Base-by-base conservation (phyloP, 2,888 invertebrate genomes). In the Parasteatoda lunata region DNA sequence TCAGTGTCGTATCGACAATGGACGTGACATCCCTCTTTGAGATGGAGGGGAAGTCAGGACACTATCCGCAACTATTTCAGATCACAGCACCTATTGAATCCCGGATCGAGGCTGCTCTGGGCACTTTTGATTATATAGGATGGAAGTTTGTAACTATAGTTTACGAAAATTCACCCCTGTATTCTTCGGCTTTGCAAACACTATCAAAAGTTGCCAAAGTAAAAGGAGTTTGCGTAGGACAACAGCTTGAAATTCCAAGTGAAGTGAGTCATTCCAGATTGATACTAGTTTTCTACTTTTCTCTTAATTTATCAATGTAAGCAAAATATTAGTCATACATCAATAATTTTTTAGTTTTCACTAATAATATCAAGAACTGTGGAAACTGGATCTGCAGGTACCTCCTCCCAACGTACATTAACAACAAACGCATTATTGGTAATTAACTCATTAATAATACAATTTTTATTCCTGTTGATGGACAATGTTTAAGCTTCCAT, bases 1-100 rank as follows among this genome's bases (percentile, higher is more conserved):
- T 89, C n/a, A 89, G 89, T 47, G 47, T 83, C 0, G 73, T 89
- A 15, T 82, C 89, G 13, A 52, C 89, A 78, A 81, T 66, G 1
- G 88, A 88, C 54, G 45, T 83, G 15, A 77, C 77, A 0, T 52
- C 77, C 7, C 59, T 76, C 15, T 15, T 84, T 5, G 65, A 51
- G 4, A 49, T 65, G 8, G 79, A 77, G 3, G 66, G 69, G 0
- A 72, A 73, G 7, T 11, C 82, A 9, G 86, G 86, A 6, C 68
- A 68, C 7, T 15, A 68, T 3, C 45, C 71, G 6, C 76, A 88
- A 13, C 49, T 79, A 9, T 54, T 84, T 9, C 88, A 84, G 65
- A 49, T 84, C 0, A 69, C 75, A 3, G 59, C 88, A 2, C 79
- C 83, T 1, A 49, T 78, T n/a, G 76, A 84, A 13, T 68, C 76